Conservation (phyloP, 1,140 invertebrate genomes). For the Lithobius niger region DNA sequence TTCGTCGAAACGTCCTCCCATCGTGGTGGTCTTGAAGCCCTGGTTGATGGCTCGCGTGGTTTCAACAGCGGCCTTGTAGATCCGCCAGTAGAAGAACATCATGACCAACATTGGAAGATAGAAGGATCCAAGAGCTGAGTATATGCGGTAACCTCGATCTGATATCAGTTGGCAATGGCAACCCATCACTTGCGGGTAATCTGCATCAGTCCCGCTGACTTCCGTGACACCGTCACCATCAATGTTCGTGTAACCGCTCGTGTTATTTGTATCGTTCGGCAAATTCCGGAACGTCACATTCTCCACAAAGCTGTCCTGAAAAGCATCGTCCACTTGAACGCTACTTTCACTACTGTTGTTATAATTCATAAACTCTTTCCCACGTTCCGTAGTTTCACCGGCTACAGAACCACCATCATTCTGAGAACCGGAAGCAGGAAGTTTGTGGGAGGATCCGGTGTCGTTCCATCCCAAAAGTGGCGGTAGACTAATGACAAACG, state of each 20-base stretch:
- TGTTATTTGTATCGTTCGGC: too few species aligned
- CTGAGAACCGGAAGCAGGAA: too few species aligned
- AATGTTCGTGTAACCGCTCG: too few species aligned
- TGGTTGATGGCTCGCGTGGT: constrained; percentile 83
- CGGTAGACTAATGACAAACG: constrained; percentile 92
- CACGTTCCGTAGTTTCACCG: too few species aligned
- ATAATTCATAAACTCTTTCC: too few species aligned
- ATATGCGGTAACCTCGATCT: constrained; percentile 63
- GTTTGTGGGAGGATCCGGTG: constrained; percentile 34
- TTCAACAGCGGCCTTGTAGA: constrained; percentile 79
- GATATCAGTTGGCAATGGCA: constrained; percentile 70
- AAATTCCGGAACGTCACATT: too few species aligned
- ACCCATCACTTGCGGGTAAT: constrained; percentile 23
- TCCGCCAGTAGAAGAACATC: constrained; percentile 92
- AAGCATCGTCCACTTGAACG: too few species aligned
- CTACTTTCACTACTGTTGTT: too few species aligned
- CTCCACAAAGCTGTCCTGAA: too few species aligned
- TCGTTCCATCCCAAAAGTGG: constrained; percentile 88
- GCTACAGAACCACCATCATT: too few species aligned
- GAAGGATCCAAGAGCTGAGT: constrained; percentile 87
- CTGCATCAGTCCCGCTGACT: background rate
- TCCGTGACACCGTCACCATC: background rate
- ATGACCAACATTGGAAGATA: constrained; percentile 92
- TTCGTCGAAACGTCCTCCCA: constrained; percentile 60
- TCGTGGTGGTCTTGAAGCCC: constrained; percentile 70